A percentile compares a stretch with the other conserved stretches of the same genome.
These are phyloP conservation scores for Steinernema carpocapsae DNA, from an alignment of 2,888 invertebrate genomes.

Conservation along the genomic window DNA sequence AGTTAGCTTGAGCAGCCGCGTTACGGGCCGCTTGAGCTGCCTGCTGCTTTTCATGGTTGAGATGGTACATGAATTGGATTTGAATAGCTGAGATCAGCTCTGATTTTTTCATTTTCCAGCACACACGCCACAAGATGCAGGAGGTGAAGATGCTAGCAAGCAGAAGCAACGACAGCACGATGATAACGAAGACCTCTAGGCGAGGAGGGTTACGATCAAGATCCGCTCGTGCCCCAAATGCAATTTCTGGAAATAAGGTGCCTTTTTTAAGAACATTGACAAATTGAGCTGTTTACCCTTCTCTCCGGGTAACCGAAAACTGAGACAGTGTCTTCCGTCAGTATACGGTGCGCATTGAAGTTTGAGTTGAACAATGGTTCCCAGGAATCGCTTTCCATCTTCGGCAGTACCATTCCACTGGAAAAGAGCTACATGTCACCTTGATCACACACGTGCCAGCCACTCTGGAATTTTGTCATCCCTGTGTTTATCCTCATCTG, in stretches of 20 bases:
- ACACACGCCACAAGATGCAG: constrained; percentile 55
- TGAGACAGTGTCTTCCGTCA: background rate
- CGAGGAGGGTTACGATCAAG: background rate
- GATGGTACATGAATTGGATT: constrained; percentile 62
- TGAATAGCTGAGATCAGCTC: constrained; percentile 63
- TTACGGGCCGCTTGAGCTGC: constrained; percentile 30
- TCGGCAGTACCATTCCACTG: constrained; percentile 49
- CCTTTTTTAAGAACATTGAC: background rate
- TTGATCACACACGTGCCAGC: background rate
- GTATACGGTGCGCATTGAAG: constrained; percentile 42
- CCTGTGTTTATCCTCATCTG: background rate
- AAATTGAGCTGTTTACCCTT: constrained; percentile 2
- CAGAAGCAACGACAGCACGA: constrained; percentile 48
- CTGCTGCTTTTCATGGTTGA: constrained; percentile 49
- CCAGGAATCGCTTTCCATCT: constrained; percentile 42
- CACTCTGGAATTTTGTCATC: background rate
- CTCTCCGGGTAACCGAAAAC: background rate
- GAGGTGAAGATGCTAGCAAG: constrained; percentile 46
- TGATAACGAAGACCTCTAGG: constrained; percentile 44
- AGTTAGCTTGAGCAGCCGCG: background rate
- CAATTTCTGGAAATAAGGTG: background rate
- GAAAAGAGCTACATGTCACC: constrained; percentile 33
- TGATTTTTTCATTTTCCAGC: constrained; percentile 58
- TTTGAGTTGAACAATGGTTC: constrained; percentile 47
- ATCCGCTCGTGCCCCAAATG: background rate